Evolutionary conservation across 2,113 vertebrate species (phyloP).

Genomic region (Mustela nigripes): DNA sequence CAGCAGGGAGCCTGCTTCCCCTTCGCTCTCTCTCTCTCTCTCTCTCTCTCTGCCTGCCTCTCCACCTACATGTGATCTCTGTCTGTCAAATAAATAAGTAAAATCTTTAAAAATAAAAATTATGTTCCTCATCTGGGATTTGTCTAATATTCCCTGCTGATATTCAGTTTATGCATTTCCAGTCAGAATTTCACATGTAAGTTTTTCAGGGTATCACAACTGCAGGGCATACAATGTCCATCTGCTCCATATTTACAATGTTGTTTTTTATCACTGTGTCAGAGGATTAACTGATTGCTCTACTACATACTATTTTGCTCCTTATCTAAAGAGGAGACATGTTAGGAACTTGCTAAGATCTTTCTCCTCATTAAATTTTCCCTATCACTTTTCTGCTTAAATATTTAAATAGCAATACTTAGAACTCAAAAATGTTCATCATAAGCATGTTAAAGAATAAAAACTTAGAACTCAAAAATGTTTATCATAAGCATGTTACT

Average conservation of each 20-base stretch:
- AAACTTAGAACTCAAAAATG: not conserved
- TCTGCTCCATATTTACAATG: not conserved
- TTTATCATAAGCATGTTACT: not conserved
- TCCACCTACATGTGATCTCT: too few species aligned
- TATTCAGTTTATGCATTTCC: not conserved
- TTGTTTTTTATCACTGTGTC: not conserved
- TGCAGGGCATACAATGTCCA: not conserved
- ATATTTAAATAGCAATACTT: not conserved
- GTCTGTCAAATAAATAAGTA: too few species aligned
- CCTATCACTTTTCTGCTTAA: not conserved
- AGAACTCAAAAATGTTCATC: not conserved
- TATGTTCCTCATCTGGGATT: not conserved
- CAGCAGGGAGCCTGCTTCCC: too few species aligned
- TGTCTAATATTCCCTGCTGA: not conserved
- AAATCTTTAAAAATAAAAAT: not conserved
- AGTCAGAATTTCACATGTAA: not conserved
- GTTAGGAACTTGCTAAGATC: not conserved
- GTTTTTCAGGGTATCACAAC: not conserved
- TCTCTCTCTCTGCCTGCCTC: too few species aligned
- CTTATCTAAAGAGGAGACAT: not conserved
- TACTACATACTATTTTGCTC: not conserved
- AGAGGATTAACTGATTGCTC: not conserved
- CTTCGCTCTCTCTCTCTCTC: too few species aligned
- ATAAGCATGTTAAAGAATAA: not conserved
- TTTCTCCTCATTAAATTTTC: not conserved